phyloP scores from a whole-genome alignment of 2,113 vertebrate species.

The Phycodurus eques region DNA sequence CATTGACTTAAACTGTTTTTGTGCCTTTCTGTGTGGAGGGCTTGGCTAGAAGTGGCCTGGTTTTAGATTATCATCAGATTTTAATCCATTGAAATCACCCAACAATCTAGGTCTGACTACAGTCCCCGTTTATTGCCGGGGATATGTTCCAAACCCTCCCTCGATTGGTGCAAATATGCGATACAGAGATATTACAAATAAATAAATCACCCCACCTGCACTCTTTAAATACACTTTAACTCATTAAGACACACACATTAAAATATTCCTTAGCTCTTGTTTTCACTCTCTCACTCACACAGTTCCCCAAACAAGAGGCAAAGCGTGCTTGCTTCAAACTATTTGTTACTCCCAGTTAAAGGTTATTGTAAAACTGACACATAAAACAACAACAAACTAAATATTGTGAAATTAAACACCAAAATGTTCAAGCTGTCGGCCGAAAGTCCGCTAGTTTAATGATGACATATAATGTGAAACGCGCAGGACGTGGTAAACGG shows the following conservation, averaged over 20 bases:
- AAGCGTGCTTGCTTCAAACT: neutral
- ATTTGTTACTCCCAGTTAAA: neutral
- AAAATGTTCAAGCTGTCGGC: neutral
- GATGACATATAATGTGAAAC: too few species aligned
- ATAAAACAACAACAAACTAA: neutral
- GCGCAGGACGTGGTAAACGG: too few species aligned
- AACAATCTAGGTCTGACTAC: constrained; percentile 25
- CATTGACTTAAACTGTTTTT: constrained; percentile 46
- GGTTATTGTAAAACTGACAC: neutral
- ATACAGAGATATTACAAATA: neutral
- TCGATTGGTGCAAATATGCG: neutral
- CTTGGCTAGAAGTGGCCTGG: constrained; percentile 63
- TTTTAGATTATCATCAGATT: constrained; percentile 47
- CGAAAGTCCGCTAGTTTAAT: too few species aligned
- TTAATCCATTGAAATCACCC: constrained; percentile 43
- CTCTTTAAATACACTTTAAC: neutral
- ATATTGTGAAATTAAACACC: neutral
- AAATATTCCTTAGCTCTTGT: neutral
- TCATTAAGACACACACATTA: neutral
- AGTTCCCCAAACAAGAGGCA: neutral
- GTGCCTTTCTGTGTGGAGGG: constrained; percentile 54
- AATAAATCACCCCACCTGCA: neutral
- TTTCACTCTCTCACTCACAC: neutral
- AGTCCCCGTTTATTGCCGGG: neutral
- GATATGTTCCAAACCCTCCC: neutral